A percentile compares a stretch with the other conserved stretches of the same genome.
These are phyloP conservation scores for Platanista minor DNA, from an alignment of 2,113 vertebrate genomes.

Conservation along the genomic window DNA sequence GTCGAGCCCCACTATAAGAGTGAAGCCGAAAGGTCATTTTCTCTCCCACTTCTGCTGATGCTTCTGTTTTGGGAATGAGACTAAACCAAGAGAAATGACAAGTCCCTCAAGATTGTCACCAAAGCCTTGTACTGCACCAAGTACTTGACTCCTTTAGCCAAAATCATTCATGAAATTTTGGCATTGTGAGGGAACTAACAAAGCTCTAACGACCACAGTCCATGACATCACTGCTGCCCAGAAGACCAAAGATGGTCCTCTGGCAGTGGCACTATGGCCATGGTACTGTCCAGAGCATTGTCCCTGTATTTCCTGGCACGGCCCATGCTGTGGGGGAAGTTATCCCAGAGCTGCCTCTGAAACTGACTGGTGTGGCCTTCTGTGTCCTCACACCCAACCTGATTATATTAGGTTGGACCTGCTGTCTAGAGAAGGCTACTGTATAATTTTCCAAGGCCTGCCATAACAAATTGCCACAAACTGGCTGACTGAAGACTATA, in stretches of 20 bases:
- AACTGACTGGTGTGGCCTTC: neutral
- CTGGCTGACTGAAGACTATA: neutral
- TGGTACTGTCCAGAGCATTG: constrained; percentile 88
- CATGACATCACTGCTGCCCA: constrained; percentile 91
- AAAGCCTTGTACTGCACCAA: constrained; percentile 92
- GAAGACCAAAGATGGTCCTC: constrained; percentile 92
- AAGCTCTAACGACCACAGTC: constrained; percentile 87
- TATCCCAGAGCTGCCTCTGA: neutral
- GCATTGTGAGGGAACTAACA: constrained; percentile 84
- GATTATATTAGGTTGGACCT: neutral
- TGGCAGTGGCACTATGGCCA: constrained; percentile 90
- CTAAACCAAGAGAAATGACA: constrained; percentile 93
- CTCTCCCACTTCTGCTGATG: constrained; percentile 90
- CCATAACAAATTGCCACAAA: neutral
- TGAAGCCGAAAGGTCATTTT: constrained; percentile 91
- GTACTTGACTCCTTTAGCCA: constrained; percentile 91
- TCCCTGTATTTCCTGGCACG: neutral
- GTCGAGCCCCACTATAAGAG: constrained; percentile 89
- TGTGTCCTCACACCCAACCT: neutral
- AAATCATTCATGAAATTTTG: constrained; percentile 92
- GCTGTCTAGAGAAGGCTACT: neutral
- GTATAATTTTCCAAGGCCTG: neutral
- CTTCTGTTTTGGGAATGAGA: constrained; percentile 93
- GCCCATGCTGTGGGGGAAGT: neutral
- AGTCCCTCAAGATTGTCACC: constrained; percentile 88